These are phyloP conservation scores for Nymphalis polychloros DNA, from an alignment of 2,888 invertebrate species.

Conservation along the genomic window DNA sequence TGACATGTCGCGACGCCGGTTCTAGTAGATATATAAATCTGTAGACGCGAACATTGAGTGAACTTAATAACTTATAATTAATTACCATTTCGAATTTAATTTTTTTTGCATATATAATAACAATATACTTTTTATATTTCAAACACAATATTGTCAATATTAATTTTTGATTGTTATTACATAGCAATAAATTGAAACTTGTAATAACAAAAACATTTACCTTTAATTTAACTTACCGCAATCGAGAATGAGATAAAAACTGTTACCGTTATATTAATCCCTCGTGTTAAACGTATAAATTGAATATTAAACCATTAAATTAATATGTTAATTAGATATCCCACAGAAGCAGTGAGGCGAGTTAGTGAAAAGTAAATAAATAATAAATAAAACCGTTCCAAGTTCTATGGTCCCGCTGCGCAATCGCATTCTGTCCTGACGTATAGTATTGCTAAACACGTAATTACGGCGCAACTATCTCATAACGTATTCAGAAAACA, in stretches of 20 bases:
- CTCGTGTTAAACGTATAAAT: slow-evolving; percentile 9
- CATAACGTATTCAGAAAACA: slow-evolving; percentile 39
- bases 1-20: slow-evolving; percentile 68
- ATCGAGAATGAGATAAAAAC: neutral
- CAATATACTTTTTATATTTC: too few species aligned
- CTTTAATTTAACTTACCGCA: neutral
- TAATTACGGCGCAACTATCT: slow-evolving; percentile 39
- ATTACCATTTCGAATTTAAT: neutral
- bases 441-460: slow-evolving; percentile 46
- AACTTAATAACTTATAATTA: too few species aligned
- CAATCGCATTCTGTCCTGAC: slow-evolving; percentile 45
- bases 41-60: slow-evolving; percentile 36
- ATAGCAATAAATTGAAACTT: neutral
- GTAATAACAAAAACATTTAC: neutral
- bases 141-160: too few species aligned
- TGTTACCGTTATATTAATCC: slow-evolving; percentile 7
- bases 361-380: slow-evolving; percentile 23
- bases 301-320: slow-evolving; percentile 18
- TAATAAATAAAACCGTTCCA: slow-evolving; percentile 21
- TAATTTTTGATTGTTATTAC: neutral
- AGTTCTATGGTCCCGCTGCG: slow-evolving; percentile 37
- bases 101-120: too few species aligned
- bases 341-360: slow-evolving; percentile 5
- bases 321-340: slow-evolving; percentile 19
- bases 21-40: slow-evolving; percentile 54